A percentile compares a stretch with the other conserved stretches of the same genome.
Evolutionary conservation across 2,888 invertebrate genomes (phyloP).

Genomic region (Erynnis tages): DNA sequence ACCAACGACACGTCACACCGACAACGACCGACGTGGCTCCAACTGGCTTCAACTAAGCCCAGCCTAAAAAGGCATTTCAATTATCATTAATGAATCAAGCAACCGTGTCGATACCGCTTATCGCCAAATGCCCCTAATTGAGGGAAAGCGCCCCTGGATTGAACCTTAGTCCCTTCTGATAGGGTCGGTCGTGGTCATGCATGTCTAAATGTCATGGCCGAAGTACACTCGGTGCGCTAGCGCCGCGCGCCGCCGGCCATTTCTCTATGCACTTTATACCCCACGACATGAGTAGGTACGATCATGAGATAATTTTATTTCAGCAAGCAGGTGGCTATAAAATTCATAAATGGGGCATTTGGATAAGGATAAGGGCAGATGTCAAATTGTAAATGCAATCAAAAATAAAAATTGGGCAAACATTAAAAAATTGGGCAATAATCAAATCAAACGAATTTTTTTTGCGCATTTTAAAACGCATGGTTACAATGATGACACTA

Average conservation of each 20-base stretch:
- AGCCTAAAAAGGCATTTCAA: slow-evolving; percentile 29
- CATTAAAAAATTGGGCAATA: no score
- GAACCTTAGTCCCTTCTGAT: slow-evolving; percentile 1
- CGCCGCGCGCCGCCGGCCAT: slow-evolving; percentile 10
- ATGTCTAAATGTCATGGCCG: slow-evolving; percentile 31
- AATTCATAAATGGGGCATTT: no score
- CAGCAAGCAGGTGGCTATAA: no score
- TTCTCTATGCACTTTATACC: slow-evolving; percentile 3
- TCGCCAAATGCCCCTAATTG: slow-evolving; percentile 28
- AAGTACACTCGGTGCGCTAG: slow-evolving; percentile 19
- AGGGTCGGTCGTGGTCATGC: slow-evolving; percentile 24
- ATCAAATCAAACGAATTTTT: no score
- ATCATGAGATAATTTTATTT: no score
- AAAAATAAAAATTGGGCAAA: no score
- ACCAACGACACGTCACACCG: neutral
- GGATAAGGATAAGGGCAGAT: no score
- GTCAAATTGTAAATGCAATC: no score
- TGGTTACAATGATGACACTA: no score
- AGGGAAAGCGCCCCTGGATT: slow-evolving; percentile 3
- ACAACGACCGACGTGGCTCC: slow-evolving; percentile 16
- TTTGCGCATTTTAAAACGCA: no score
- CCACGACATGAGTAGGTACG: neutral
- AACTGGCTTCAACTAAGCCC: no score
- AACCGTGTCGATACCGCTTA: slow-evolving; percentile 35
- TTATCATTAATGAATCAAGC: slow-evolving; percentile 34